Conservation (phyloP, 2,888 invertebrate species). For the Athripsodes cinereus region DNA sequence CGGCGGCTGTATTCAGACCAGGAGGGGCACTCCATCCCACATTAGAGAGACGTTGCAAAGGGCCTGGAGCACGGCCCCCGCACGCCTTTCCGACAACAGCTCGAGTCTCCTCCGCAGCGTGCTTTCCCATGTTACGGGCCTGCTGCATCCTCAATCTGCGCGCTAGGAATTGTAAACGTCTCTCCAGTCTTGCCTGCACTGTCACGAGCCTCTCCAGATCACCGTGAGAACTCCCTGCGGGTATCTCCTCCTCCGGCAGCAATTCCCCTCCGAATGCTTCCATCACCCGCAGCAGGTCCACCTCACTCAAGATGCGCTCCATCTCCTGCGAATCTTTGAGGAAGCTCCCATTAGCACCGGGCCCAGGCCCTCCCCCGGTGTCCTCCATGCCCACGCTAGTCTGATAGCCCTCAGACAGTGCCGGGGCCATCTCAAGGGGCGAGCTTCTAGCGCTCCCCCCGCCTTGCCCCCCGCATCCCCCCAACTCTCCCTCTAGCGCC, state of each 20-base stretch:
- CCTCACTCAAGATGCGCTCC: conserved; percentile 59
- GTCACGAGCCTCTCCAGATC: conserved; percentile 42
- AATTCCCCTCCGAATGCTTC: conserved; percentile 34
- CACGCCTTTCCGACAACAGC: conserved; percentile 64
- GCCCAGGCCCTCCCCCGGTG: conserved; percentile 40
- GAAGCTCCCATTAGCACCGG: conserved; percentile 48
- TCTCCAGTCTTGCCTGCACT: conserved; percentile 57
- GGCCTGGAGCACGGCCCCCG: conserved; percentile 43
- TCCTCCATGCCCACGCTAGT: conserved; percentile 40
- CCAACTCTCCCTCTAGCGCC: background rate
- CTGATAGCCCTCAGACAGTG: conserved; percentile 69
- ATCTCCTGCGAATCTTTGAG: conserved; percentile 57
- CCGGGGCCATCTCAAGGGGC: conserved; percentile 67
- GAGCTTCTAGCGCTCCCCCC: conserved; percentile 15
- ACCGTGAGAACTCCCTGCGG: conserved; percentile 44
- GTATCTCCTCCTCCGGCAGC: conserved; percentile 47
- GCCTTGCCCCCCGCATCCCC: conserved; percentile 14
- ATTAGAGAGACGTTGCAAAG: conserved; percentile 48
- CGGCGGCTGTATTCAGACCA: conserved; percentile 65
- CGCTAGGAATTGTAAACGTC: conserved; percentile 65
- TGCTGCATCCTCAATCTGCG: conserved; percentile 72
- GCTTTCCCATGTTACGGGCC: conserved; percentile 66
- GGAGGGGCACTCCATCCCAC: conserved; percentile 67
- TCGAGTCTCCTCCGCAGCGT: conserved; percentile 71
- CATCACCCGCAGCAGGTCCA: conserved; percentile 68